Base-by-base conservation (phyloP, 2,113 vertebrate genomes). In the Meles meles region DNA sequence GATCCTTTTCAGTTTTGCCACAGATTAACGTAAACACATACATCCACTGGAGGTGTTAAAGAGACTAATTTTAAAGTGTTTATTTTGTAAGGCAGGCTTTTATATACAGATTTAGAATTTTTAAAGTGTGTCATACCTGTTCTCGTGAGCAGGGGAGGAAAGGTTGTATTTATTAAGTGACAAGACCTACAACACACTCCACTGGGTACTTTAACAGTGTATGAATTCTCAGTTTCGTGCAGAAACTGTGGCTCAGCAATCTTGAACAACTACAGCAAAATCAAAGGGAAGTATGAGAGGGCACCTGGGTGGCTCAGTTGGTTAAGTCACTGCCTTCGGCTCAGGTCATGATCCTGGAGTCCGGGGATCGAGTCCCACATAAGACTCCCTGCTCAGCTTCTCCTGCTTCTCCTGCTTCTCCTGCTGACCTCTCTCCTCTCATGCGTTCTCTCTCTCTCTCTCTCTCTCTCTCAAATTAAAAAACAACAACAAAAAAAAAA, bases 361-460 rank as follows among this genome's bases (percentile, higher is more conserved):
- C 17, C 52, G 18, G 52, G 52, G 17, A 55, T 55, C 17, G 0
- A 55, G 52, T 18, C 52, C 17, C 52, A 18, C 52, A 55, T 55
- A 18, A 18, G 52, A 55, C 52, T 55, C 52, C 52, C 52, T 55
- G 52, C 52, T 55, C 5, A 6, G 52, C 49, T 55, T 55, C 52
- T 55, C 52, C 52, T 55, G 52, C 17, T 18, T n/a, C n/a, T n/a
- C n/a, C 49, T 52, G 49, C 52, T 55, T 55, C 52, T 55, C 52
- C 52, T 55, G 52, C 17, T 18, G 52, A 55, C 52, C 5, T 55
- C 52, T 55, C 52, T 18, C 52, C 17, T 55, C 52, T 55, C 17
- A 55, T 55, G 52, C 0, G 5, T 1, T 1, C 52, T 0, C 5
- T 1, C 52, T 0, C 14, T 14, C 13, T 14, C 14, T 0, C 49